A percentile compares a stretch with the other conserved stretches of the same genome.
Conservation (phyloP, 2,797 vertebrate genomes). For the Caiman crocodilus region DNA sequence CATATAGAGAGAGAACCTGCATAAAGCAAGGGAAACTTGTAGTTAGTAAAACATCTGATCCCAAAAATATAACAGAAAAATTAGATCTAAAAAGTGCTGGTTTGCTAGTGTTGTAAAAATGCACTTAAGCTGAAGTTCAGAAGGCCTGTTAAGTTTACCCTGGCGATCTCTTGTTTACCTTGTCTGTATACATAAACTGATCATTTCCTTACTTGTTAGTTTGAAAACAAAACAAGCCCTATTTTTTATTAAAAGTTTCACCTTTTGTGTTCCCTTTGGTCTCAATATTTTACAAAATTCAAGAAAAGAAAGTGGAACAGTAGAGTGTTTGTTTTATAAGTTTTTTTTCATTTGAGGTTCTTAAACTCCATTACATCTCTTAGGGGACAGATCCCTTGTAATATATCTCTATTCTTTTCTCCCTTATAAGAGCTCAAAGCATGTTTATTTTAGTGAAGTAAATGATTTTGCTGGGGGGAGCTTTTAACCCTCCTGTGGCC, state of each 20-base stretch:
- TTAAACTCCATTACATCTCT: constrained; percentile 3
- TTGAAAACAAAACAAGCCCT: background rate
- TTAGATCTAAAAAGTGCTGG: background rate
- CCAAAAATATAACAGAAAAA: background rate
- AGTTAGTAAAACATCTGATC: background rate
- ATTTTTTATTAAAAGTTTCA: background rate
- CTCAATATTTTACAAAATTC: background rate
- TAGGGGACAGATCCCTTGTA: constrained; percentile 33
- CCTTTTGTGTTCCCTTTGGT: background rate
- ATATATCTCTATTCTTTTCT: constrained; percentile 33
- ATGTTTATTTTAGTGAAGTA: constrained; percentile 42
- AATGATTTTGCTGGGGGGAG: constrained; percentile 31
- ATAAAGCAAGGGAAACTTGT: too few relatives aligned
- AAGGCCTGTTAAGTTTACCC: background rate
- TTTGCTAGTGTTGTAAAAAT: background rate
- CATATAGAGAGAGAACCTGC: too few relatives aligned
- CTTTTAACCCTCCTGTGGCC: background rate
- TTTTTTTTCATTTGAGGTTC: background rate
- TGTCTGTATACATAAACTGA: background rate
- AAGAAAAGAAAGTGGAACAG: background rate
- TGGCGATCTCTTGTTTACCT: background rate
- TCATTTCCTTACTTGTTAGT: background rate
- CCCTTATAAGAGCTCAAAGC: constrained; percentile 48
- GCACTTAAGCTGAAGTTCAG: background rate
- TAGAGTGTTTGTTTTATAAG: constrained; percentile 14